Evolutionary conservation across 2,888 invertebrate species (phyloP).

Genomic region (Lepidocyrtoides sp.): DNA sequence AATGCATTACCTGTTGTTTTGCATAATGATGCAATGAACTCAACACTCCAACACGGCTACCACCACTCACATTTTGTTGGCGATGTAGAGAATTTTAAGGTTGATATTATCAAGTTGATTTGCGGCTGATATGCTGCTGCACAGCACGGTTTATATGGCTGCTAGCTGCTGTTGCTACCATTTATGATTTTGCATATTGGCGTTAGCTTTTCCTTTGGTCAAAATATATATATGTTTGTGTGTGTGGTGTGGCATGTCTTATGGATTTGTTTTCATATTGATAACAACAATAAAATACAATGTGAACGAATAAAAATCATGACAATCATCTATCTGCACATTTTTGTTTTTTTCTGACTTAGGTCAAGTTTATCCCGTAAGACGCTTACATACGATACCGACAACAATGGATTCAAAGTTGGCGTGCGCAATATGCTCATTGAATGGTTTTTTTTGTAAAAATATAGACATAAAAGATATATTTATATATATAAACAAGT

Average conservation of each 20-base stretch:
- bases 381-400: neutral
- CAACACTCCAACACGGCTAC: neutral
- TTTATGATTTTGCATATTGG: neutral
- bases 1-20: conserved; percentile 39
- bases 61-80: neutral
- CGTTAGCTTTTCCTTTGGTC: neutral
- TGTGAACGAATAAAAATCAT: neutral
- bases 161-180: conserved; percentile 16
- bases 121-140: too few species aligned
- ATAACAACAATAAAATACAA: conserved; percentile 6
- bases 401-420: neutral
- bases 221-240: neutral
- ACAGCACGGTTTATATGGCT: neutral
- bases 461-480: neutral
- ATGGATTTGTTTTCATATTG: neutral
- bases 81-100: neutral
- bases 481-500: too few species aligned
- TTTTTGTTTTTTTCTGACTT: neutral
- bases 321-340: neutral
- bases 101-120: conserved; percentile 18
- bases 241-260: neutral
- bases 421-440: neutral
- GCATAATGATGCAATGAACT: conserved; percentile 63
- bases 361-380: conserved; percentile 43
- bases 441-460: neutral